Evolutionary conservation across 2,113 vertebrate genomes (phyloP).

Genomic region (Nyctereutes procyonoides): DNA sequence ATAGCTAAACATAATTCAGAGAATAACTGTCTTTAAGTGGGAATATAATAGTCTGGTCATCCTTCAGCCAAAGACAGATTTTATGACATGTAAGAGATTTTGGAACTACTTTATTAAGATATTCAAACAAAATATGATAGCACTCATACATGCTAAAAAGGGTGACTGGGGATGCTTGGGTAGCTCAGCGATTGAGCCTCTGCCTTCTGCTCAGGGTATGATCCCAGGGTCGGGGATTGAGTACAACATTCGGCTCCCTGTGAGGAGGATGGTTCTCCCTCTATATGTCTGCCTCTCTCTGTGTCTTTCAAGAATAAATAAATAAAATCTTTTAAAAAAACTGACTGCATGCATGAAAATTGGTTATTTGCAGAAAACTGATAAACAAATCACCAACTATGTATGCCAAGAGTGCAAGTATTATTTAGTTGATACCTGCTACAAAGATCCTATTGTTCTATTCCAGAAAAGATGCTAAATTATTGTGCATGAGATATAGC

Average conservation of each 20-base stretch:
- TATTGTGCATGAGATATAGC: not conserved
- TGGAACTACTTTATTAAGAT: not conserved
- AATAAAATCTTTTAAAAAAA: not conserved
- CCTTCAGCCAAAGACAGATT: not conserved
- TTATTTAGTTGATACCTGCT: not conserved
- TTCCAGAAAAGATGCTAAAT: not conserved
- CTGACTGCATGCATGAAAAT: not conserved
- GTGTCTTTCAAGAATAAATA: too few relatives aligned
- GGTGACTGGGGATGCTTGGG: not conserved
- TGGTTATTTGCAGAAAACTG: constrained; percentile 2
- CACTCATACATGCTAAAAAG: not conserved
- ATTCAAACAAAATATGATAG: not conserved
- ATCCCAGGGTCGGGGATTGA: too few relatives aligned
- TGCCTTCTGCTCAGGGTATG: too few relatives aligned
- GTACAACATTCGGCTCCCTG: too few relatives aligned
- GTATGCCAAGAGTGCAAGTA: not conserved
- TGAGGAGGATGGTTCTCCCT: too few relatives aligned
- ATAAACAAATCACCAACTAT: not conserved
- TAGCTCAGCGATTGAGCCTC: too few relatives aligned
- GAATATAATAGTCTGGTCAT: not conserved
- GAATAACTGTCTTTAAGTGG: not conserved
- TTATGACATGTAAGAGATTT: not conserved
- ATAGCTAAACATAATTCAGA: not conserved
- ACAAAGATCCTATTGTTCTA: not conserved
- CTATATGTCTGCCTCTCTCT: too few relatives aligned